These are phyloP conservation scores for Elmis aenea DNA, from an alignment of 2,888 invertebrate species.

Conservation along the genomic window DNA sequence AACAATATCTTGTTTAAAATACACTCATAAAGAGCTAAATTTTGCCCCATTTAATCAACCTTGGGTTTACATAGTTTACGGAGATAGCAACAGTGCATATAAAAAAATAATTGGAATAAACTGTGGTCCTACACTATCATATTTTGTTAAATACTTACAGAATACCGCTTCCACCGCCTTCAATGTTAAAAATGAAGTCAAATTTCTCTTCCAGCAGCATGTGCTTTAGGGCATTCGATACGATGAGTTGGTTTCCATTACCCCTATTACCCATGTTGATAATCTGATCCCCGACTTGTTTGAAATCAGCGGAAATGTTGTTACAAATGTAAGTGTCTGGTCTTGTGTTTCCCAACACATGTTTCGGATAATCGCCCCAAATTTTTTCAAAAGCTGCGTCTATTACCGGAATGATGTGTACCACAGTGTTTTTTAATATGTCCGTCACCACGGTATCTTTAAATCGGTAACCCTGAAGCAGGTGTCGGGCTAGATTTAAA, in stretches of 20 bases:
- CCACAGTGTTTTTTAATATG: conserved; percentile 65
- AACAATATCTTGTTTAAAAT: no score
- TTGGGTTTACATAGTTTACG: no score
- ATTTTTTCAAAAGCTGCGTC: conserved; percentile 54
- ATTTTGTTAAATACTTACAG: conserved; percentile 42
- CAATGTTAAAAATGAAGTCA: conserved; percentile 67
- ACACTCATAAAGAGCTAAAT: no score
- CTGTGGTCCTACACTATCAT: no score
- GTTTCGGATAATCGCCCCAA: conserved; percentile 44
- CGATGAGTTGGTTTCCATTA: conserved; percentile 45
- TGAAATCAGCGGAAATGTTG: conserved; percentile 45
- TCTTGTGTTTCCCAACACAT: conserved; percentile 30
- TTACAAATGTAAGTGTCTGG: conserved; percentile 37
- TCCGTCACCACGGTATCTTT: conserved; percentile 61
- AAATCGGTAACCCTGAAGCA: conserved; percentile 65
- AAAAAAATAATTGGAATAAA: no score
- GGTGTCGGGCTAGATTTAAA: conserved; percentile 75
- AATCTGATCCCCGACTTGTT: conserved; percentile 64
- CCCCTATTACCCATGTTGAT: conserved; percentile 47
- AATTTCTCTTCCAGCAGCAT: conserved; percentile 63
- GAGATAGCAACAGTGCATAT: no score
- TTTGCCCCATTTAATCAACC: no score
- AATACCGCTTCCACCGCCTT: conserved; percentile 67
- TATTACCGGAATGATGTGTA: conserved; percentile 74
- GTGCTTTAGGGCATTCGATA: conserved; percentile 58